These are phyloP conservation scores for Sebastolobus altivelis DNA, from an alignment of 2,797 vertebrate species.

Conservation along the genomic window DNA sequence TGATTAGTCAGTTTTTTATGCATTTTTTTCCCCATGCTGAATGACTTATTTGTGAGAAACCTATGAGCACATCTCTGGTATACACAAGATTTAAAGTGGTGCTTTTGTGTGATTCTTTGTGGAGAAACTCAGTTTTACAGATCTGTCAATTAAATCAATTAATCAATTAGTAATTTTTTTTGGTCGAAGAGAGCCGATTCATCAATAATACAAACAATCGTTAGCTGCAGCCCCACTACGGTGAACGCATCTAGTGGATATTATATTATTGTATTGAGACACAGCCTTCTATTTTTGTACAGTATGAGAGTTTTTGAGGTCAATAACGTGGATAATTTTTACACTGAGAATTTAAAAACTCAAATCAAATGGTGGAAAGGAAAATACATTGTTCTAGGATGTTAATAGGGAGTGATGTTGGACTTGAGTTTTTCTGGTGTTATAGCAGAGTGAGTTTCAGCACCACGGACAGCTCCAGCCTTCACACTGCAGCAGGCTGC, in stretches of 20 bases:
- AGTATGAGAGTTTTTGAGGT: neutral
- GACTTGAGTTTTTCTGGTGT: neutral
- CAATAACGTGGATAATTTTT: neutral
- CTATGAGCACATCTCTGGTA: too few relatives aligned
- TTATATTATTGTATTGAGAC: neutral
- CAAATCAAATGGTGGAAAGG: neutral
- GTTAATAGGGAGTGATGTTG: neutral
- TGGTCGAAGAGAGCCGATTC: neutral
- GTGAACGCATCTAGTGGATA: neutral
- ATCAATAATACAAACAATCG: neutral
- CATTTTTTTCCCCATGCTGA: too few relatives aligned
- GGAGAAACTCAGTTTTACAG: too few relatives aligned
- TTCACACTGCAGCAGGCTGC: slow-evolving; percentile 48
- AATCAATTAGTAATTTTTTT: too few relatives aligned
- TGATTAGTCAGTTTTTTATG: too few relatives aligned
- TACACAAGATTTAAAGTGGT: too few relatives aligned
- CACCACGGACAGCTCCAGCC: slow-evolving; percentile 74
- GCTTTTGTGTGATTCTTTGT: too few relatives aligned
- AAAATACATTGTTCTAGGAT: neutral
- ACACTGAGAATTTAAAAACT: neutral
- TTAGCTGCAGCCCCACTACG: neutral
- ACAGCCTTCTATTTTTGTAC: neutral
- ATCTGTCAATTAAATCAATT: too few relatives aligned
- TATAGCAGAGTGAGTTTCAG: slow-evolving; percentile 59
- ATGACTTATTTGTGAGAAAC: too few relatives aligned